phyloP scores from a whole-genome alignment of 2,797 vertebrate genomes.

The Ispidina lecontei region DNA sequence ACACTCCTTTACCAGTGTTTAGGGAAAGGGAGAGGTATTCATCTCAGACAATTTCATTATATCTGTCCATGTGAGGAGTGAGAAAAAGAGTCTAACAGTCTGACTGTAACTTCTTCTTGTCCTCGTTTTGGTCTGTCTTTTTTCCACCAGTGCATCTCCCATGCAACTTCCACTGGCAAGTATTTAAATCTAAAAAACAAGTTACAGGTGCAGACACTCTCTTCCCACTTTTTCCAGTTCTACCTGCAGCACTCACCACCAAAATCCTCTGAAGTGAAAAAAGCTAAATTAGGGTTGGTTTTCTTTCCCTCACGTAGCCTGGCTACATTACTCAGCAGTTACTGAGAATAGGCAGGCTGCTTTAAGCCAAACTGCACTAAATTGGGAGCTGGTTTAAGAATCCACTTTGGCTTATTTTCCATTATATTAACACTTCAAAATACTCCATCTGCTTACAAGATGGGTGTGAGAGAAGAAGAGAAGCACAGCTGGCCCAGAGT shows the following conservation, averaged over 20 bases:
- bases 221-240: not conserved
- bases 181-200: not conserved
- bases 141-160: fast-evolving
- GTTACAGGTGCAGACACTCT: not conserved
- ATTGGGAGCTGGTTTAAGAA: conserved; percentile 56
- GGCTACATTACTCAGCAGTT: not conserved
- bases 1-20: not conserved
- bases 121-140: not conserved
- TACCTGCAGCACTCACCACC: not conserved
- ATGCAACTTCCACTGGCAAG: not conserved
- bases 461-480: conserved; percentile 58
- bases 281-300: not conserved
- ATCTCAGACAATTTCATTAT: not conserved
- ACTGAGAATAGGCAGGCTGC: conserved; percentile 2
- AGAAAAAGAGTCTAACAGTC: not conserved
- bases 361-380: conserved; percentile 17
- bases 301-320: conserved; percentile 19
- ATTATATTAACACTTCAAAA: conserved; percentile 61
- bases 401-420: conserved; percentile 35
- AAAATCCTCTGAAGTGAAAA: not conserved
- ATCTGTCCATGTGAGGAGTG: not conserved
- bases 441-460: conserved; percentile 68
- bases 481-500: conserved; percentile 61
- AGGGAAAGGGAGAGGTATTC: not conserved
- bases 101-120: not conserved